phyloP scores from a whole-genome alignment of 2,113 vertebrate species.

The Neofelis nebulosa region DNA sequence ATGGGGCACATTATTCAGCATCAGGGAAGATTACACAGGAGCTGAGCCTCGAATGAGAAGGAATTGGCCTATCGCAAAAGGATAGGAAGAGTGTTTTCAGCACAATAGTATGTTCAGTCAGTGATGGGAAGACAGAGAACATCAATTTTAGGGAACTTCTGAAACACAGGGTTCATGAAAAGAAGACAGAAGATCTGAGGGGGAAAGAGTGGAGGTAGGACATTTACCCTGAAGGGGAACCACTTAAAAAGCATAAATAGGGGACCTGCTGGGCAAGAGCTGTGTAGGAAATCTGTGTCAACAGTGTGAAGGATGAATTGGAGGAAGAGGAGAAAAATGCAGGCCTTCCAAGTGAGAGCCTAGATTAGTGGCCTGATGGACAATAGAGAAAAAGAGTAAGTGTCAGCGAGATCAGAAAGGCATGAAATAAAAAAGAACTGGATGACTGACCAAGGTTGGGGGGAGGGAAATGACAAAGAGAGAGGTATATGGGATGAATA shows the following conservation, averaged over 20 bases:
- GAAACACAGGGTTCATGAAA: neutral
- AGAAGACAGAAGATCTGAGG: fast-evolving
- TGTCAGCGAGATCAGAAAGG: neutral
- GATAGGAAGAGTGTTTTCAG: neutral
- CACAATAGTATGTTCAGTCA: neutral
- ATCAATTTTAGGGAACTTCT: neutral
- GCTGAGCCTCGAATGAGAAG: neutral
- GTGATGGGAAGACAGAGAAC: neutral
- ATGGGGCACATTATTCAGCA: neutral
- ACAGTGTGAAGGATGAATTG: neutral
- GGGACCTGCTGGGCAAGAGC: neutral
- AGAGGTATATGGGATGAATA: neutral
- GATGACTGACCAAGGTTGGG: neutral
- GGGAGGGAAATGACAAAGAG: neutral
- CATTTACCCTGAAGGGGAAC: neutral
- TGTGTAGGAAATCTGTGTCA: neutral
- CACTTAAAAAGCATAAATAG: neutral
- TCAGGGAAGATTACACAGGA: neutral
- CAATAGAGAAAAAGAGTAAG: neutral
- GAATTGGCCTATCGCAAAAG: neutral
- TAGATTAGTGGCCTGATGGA: neutral
- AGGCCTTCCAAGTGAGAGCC: neutral
- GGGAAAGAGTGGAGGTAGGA: neutral
- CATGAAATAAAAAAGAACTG: neutral
- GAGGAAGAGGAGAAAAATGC: neutral